phyloP scores from a whole-genome alignment of 1,140 invertebrate species.

The Neoseiulus cucumeris region DNA sequence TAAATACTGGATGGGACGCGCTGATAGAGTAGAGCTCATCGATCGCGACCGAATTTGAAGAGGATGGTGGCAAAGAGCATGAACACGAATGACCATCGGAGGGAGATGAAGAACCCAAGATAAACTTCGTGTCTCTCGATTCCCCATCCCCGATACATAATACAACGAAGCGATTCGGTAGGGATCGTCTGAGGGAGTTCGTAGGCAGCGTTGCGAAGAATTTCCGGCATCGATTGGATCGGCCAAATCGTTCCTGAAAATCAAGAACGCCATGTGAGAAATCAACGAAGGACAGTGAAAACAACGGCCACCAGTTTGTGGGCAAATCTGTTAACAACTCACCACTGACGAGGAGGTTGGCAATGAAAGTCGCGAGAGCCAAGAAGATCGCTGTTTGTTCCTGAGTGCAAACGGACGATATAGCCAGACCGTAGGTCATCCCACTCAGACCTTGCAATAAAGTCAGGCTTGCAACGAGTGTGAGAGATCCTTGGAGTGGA shows the following conservation, averaged over 20 bases:
- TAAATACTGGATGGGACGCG: no score
- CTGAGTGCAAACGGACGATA: slow-evolving; percentile 62
- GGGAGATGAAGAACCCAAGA: slow-evolving; percentile 69
- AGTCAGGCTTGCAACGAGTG: slow-evolving; percentile 49
- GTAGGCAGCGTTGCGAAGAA: slow-evolving; percentile 55
- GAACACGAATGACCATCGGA: no score
- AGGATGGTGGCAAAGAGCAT: slow-evolving; percentile 47
- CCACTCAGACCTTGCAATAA: slow-evolving; percentile 60
- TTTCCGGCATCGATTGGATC: slow-evolving; percentile 65
- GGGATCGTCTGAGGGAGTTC: slow-evolving; percentile 71
- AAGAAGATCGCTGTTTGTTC: slow-evolving; percentile 79
- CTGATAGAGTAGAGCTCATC: no score
- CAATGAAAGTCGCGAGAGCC: slow-evolving; percentile 74
- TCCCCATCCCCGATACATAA: slow-evolving; percentile 70
- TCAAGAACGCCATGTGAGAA: slow-evolving; percentile 9
- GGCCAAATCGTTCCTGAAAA: slow-evolving; percentile 67
- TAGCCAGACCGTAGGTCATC: slow-evolving; percentile 79
- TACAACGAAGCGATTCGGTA: slow-evolving; percentile 63
- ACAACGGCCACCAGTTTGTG: neutral
- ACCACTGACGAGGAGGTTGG: slow-evolving; percentile 74
- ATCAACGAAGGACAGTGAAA: no score
- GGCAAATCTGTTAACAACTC: slow-evolving; percentile 23
- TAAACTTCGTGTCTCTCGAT: slow-evolving; percentile 55
- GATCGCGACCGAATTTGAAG: no score
- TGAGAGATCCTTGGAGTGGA: slow-evolving; percentile 51